Percentiles rank a stretch among this genome's conserved stretches.
phyloP scores from a whole-genome alignment of 2,888 invertebrate genomes.

The Lasioglossum leucozonium region DNA sequence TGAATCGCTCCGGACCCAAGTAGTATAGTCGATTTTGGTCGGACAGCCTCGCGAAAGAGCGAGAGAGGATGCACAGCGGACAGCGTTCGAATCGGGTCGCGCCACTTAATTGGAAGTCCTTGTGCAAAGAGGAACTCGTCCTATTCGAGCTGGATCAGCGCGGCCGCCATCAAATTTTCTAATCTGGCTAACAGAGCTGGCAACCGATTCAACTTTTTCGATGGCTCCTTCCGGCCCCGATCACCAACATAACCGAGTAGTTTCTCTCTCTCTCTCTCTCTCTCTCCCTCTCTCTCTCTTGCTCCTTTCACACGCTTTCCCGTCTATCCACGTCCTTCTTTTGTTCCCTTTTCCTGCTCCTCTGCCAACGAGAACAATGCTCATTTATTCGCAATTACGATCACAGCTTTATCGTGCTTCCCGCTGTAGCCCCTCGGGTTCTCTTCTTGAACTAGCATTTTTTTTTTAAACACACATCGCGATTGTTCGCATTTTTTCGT shows the following conservation, averaged over 20 bases:
- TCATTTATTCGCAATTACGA: slow-evolving; percentile 8
- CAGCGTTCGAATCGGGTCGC: neutral
- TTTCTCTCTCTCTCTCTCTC: neutral
- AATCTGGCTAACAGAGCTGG: slow-evolving; percentile 5
- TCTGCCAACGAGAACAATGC: slow-evolving; percentile 9
- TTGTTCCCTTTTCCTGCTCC: neutral
- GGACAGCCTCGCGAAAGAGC: neutral
- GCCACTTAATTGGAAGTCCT: slow-evolving; percentile 5
- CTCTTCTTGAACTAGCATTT: neutral
- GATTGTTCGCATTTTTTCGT: neutral
- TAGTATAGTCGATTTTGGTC: slow-evolving; percentile 11
- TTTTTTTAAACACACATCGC: neutral
- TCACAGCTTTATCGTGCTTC: neutral
- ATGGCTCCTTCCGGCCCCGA: neutral
- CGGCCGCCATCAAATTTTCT: neutral
- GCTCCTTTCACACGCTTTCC: neutral
- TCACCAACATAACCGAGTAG: neutral
- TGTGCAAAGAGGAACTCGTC: neutral
- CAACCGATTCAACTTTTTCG: neutral
- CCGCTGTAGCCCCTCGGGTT: neutral
- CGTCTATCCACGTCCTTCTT: neutral
- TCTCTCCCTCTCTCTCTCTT: too few relatives aligned
- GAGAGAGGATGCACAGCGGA: neutral
- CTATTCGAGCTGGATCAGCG: neutral
- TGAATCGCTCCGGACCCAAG: slow-evolving; percentile 5